Evolutionary conservation across 92 coral and sea anemone genomes (phyloP), one percentile per base, ranked within the genome.

Genomic region (Epizoanthus rinbou): DNA sequence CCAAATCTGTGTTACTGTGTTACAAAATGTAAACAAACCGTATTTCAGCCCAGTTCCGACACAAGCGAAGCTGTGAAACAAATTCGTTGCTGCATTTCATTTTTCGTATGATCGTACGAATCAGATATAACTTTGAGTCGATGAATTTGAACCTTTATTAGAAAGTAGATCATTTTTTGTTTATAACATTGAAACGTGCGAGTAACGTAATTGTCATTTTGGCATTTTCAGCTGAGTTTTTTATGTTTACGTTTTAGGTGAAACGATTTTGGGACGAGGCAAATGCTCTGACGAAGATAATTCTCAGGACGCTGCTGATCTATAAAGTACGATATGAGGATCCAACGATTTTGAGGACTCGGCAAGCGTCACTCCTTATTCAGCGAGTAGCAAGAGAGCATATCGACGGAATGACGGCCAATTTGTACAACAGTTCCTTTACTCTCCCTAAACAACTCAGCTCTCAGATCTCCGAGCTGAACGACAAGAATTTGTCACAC

Each of bases 361-460:
- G 11, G 22, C 31, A 58, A 45, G 35, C 54, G 60, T 73, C 78
- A 21, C 59, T 73, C 2, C 78, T 73, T 50, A 58, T 43, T 21
- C 78, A 73, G 54, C 52, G 62, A 73, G 59, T 43, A 19, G 78
- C 78, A 14, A 17, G 25, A 45, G 78, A 73, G 18, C 78, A 73
- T 2, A 35, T 73, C 15, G 19, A 28, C 47, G 78, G 78, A 47
- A 10, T 73, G 39, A 13, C 23, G 7, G 58, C 78, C 13, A n/a
- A 73, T 16, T 35, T 73, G 5, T 35, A 73, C 21, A 43, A 43
- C 41, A 73, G 78, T 4, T 73, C 78, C 9, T 43, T 73, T 22
- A 45, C 78, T 19, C 78, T 73, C 0, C 62, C 78, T 10, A 18
- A 50, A 50, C 28, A 31, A 18, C 54, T 50, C 5, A 73, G 54